Percentiles rank a stretch among this genome's conserved stretches.
phyloP scores from a whole-genome alignment of 2,888 invertebrate species.

The Scaptomyza flava region DNA sequence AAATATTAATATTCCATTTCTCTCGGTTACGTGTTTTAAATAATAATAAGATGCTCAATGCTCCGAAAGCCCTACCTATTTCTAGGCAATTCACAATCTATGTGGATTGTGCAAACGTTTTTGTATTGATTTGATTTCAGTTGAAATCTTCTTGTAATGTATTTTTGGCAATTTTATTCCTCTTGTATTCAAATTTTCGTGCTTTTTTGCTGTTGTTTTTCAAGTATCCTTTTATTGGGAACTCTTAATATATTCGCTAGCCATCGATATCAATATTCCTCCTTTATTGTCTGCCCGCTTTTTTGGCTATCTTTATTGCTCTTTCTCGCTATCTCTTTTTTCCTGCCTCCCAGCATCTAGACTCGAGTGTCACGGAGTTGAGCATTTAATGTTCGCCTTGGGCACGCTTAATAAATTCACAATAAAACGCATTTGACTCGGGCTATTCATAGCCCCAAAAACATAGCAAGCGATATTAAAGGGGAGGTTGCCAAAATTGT shows the following conservation, averaged over 20 bases:
- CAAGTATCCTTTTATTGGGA: slow-evolving; percentile 34
- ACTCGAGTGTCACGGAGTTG: slow-evolving; percentile 48
- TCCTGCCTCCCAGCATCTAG: not conserved
- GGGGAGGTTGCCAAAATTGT: slow-evolving; percentile 24
- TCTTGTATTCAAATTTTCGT: slow-evolving; percentile 6
- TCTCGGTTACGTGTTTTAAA: slow-evolving; percentile 12
- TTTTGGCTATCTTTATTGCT: slow-evolving; percentile 52
- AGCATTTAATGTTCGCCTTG: slow-evolving; percentile 75
- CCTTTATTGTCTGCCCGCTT: slow-evolving; percentile 46
- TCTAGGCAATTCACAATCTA: too few relatives aligned
- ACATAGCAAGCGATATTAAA: slow-evolving; percentile 20
- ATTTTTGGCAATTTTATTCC: slow-evolving; percentile 12
- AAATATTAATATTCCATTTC: slow-evolving; percentile 20
- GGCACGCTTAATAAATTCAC: slow-evolving; percentile 80
- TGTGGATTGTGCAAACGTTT: too few relatives aligned
- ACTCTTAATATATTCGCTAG: slow-evolving; percentile 32
- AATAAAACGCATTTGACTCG: slow-evolving; percentile 78
- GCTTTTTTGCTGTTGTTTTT: not conserved
- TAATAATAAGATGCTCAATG: not conserved
- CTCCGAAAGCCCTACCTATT: not conserved
- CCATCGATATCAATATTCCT: slow-evolving; percentile 55
- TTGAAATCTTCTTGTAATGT: too few relatives aligned
- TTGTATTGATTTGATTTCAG: too few relatives aligned
- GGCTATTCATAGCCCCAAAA: slow-evolving; percentile 39
- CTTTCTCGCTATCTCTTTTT: not conserved